Percentiles rank a stretch among this genome's conserved stretches.
These are phyloP conservation scores for Conger conger DNA, from an alignment of 2,113 vertebrate genomes.

Conservation along the genomic window DNA sequence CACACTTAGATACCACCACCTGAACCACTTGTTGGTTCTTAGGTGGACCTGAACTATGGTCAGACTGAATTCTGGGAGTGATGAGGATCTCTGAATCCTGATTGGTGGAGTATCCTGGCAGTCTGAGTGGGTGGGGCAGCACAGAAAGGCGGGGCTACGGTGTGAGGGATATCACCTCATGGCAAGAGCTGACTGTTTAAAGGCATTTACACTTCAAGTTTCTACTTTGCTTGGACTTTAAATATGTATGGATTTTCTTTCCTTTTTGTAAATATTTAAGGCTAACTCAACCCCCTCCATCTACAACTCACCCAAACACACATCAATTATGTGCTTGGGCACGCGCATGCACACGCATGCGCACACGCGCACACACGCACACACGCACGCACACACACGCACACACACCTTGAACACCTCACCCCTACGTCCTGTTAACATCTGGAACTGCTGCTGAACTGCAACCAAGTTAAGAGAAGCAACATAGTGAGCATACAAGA, in stretches of 20 bases:
- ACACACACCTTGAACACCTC: not conserved
- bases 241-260: conserved; percentile 16
- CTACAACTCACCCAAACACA: not conserved
- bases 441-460: not conserved
- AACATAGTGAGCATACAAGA: not conserved
- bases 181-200: conserved; percentile 32
- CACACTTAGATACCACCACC: not conserved
- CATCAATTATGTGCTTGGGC: too few relatives aligned
- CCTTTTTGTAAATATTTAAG: conserved; percentile 32
- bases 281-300: conserved; percentile 20
- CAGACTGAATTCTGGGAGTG: not conserved
- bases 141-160: not conserved
- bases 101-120: not conserved
- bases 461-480: not conserved
- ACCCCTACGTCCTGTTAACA: not conserved
- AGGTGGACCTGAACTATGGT: not conserved
- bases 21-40: not conserved
- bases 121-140: not conserved
- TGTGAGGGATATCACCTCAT: conserved; percentile 25
- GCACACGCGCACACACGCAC: not conserved
- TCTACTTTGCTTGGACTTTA: conserved; percentile 27
- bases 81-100: not conserved
- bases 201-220: conserved; percentile 39
- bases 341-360: not conserved
- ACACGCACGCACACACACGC: not conserved